Percentiles rank a stretch among this genome's conserved stretches.
These are phyloP conservation scores for Amia ocellicauda DNA, from an alignment of 2,113 vertebrate species.

Conservation along the genomic window DNA sequence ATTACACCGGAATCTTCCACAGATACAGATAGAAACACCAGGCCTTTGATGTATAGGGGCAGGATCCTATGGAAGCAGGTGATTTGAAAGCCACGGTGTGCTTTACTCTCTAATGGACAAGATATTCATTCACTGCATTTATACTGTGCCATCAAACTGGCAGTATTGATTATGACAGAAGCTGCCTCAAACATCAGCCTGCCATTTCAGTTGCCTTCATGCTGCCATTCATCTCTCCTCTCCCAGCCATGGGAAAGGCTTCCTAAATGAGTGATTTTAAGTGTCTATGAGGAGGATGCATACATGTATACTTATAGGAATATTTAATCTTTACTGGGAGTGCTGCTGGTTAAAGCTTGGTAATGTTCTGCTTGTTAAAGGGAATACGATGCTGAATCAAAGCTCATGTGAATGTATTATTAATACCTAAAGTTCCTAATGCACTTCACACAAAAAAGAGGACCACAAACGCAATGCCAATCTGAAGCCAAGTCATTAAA, in stretches of 20 bases:
- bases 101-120: not conserved
- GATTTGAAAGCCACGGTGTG: conserved; percentile 8
- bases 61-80: not conserved
- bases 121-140: not conserved
- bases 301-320: too few species aligned
- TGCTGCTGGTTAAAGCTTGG: too few species aligned
- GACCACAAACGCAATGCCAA: too few species aligned
- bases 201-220: not conserved
- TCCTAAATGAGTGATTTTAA: too few species aligned
- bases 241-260: not conserved
- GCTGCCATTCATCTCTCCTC: not conserved
- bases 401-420: too few species aligned
- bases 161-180: not conserved
- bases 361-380: too few species aligned
- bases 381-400: too few species aligned
- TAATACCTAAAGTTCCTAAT: too few species aligned
- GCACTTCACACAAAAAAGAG: too few species aligned
- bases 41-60: not conserved
- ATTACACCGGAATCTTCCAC: not conserved
- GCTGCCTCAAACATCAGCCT: conserved; percentile 27
- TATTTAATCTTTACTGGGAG: too few species aligned
- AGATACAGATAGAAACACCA: conserved; percentile 1
- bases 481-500: too few species aligned
- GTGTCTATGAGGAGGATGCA: too few species aligned
- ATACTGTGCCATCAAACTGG: conserved; percentile 4